Conservation (phyloP, 2,888 invertebrate species). For the Leistus spinibarbis region DNA sequence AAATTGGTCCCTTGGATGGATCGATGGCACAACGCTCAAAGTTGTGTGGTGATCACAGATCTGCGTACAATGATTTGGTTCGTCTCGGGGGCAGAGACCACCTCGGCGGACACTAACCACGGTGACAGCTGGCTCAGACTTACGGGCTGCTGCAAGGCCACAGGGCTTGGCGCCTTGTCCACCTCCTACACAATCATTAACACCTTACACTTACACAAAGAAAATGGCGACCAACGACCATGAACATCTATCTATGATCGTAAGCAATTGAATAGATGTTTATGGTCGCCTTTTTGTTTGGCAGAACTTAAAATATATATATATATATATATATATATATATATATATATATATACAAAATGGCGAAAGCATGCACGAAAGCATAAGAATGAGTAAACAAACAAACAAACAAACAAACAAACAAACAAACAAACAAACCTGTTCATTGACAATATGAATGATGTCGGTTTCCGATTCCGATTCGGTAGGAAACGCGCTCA, state of each 20-base stretch:
- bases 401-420: neutral
- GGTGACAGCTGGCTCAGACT: slow-evolving; percentile 76
- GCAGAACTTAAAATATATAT: no score
- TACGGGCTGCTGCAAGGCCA: slow-evolving; percentile 56
- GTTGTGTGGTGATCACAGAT: slow-evolving; percentile 86
- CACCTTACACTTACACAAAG: neutral
- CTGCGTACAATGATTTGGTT: slow-evolving; percentile 76
- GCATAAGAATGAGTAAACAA: slow-evolving; percentile 45
- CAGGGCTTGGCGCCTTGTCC: neutral
- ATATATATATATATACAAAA: neutral
- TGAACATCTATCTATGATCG: no score
- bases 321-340: neutral
- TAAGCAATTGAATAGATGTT: no score
- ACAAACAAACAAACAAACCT: slow-evolving; percentile 45
- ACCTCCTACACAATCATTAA: neutral
- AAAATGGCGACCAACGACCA: neutral
- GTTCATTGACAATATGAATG: slow-evolving; percentile 22
- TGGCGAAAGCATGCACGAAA: slow-evolving; percentile 14
- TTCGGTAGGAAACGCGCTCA: slow-evolving; percentile 53
- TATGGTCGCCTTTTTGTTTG: no score
- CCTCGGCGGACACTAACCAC: slow-evolving; percentile 81
- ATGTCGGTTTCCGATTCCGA: slow-evolving; percentile 41
- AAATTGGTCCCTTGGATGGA: neutral
- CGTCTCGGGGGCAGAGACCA: slow-evolving; percentile 65
- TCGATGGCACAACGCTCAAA: slow-evolving; percentile 54